These are phyloP conservation scores for Ormyrus labotus DNA, from an alignment of 2,888 invertebrate genomes.

Conservation along the genomic window DNA sequence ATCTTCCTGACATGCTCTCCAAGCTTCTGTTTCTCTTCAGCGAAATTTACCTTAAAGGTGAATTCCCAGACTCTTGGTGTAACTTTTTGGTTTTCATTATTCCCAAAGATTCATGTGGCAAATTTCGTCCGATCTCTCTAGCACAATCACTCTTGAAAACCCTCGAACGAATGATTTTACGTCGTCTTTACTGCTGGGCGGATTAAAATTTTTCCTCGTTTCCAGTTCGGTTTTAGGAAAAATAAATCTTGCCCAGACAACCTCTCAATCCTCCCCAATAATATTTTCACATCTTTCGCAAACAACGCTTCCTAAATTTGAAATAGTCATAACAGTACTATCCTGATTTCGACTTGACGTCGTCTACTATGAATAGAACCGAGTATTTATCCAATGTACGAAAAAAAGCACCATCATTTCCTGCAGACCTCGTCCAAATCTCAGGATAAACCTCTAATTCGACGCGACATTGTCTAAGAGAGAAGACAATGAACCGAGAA, in stretches of 20 bases:
- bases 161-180: not conserved
- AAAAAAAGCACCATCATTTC: too few relatives aligned
- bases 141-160: slow-evolving; percentile 2
- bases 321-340: too few relatives aligned
- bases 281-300: too few relatives aligned
- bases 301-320: not conserved
- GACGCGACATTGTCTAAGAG: too few relatives aligned
- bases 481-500: too few relatives aligned
- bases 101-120: not conserved
- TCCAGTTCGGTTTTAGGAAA: not conserved
- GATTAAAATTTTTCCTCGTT: not conserved
- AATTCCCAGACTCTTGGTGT: not conserved
- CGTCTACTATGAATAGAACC: too few relatives aligned
- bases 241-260: too few relatives aligned
- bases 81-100: not conserved
- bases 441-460: too few relatives aligned
- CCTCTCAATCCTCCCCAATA: too few relatives aligned
- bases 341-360: too few relatives aligned
- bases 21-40: not conserved
- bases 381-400: too few relatives aligned
- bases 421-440: too few relatives aligned
- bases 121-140: slow-evolving; percentile 2
- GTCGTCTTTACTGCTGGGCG: not conserved
- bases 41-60: not conserved
- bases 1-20: not conserved